Conservation (phyloP, 2,888 invertebrate species). For the Bombylius discolor region DNA sequence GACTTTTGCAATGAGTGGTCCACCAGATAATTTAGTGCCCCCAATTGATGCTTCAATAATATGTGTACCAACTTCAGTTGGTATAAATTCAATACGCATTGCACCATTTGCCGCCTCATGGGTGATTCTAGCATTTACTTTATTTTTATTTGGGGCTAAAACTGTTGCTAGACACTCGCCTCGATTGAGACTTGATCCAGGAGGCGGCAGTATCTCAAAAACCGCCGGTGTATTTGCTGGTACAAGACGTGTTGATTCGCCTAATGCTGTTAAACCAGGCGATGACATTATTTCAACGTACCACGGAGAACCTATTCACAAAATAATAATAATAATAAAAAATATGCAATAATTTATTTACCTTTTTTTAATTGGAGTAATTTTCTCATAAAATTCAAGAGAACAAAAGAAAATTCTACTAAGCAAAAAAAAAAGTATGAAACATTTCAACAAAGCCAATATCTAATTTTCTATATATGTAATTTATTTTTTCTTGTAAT, state of each 20-base stretch:
- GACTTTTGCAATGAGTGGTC: conserved; percentile 85
- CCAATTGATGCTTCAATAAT: conserved; percentile 82
- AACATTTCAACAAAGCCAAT: too few species aligned
- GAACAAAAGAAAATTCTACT: too few species aligned
- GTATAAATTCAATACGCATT: conserved; percentile 83
- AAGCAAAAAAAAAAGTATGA: too few species aligned
- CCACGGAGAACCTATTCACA: conserved; percentile 79
- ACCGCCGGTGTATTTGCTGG: conserved; percentile 80
- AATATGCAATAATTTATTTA: too few species aligned
- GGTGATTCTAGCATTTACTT: conserved; percentile 67
- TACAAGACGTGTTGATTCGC: conserved; percentile 79
- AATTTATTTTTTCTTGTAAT: too few species aligned
- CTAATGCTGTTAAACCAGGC: conserved; percentile 62
- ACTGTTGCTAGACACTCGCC: conserved; percentile 52
- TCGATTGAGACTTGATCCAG: conserved; percentile 40
- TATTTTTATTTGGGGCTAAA: conserved; percentile 71
- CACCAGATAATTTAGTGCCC: conserved; percentile 79
- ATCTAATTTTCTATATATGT: too few species aligned
- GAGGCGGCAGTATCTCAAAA: conserved; percentile 56
- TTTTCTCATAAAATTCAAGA: too few species aligned
- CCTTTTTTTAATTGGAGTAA: too few species aligned
- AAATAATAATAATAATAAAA: conserved; percentile 11
- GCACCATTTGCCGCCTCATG: conserved; percentile 71
- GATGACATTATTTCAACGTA: conserved; percentile 78
- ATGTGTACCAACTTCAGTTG: conserved; percentile 89